Conservation (phyloP, 2,113 vertebrate species). For the Ceuthmochares aereus region DNA sequence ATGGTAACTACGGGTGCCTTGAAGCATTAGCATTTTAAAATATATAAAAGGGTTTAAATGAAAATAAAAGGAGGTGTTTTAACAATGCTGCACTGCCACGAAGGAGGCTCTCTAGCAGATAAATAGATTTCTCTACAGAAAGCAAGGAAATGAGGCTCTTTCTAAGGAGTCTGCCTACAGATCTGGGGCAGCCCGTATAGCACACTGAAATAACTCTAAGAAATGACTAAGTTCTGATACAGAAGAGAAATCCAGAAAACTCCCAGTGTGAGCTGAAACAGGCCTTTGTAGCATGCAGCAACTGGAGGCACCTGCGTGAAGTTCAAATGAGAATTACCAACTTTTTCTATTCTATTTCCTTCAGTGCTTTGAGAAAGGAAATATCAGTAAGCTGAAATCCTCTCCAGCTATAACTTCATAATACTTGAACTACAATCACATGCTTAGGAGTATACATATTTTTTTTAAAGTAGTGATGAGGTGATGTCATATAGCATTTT, state of each 20-base stretch:
- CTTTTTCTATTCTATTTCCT: background rate
- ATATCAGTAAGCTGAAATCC: background rate
- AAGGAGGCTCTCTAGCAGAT: background rate
- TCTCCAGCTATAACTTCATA: background rate
- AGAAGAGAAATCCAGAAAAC: background rate
- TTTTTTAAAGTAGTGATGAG: background rate
- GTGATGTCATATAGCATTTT: background rate
- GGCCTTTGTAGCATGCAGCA: background rate
- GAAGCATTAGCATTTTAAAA: conserved; percentile 39
- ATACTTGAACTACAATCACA: background rate
- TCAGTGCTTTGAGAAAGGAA: background rate
- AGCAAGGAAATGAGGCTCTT: background rate
- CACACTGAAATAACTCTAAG: background rate
- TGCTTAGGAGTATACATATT: background rate
- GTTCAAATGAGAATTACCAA: background rate
- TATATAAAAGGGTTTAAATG: conserved; percentile 12
- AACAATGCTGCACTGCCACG: background rate
- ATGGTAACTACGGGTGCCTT: background rate
- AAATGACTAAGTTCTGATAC: background rate
- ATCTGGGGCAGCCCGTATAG: background rate
- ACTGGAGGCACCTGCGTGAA: background rate
- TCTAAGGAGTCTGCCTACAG: background rate
- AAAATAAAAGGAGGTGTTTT: conserved; percentile 41
- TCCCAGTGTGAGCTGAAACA: background rate
- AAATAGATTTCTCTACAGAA: background rate